Percentiles rank a stretch among this genome's conserved stretches.
Evolutionary conservation across 2,113 vertebrate genomes (phyloP).

Genomic region (Trematomus loennbergii): DNA sequence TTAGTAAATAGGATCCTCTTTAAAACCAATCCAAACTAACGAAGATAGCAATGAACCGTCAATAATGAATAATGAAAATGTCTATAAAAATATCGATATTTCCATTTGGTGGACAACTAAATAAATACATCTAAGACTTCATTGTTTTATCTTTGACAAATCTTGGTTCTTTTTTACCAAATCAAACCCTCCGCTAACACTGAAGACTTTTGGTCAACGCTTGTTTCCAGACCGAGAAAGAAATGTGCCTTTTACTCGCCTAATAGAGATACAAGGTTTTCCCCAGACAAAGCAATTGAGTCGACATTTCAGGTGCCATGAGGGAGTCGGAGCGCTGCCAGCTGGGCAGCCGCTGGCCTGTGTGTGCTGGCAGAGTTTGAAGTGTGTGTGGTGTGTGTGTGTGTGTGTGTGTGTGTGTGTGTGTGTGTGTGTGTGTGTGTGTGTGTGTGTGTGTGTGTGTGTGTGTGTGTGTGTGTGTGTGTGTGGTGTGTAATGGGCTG

Average conservation of each 20-base stretch:
- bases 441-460: conserved; percentile 26
- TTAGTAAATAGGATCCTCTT: neutral
- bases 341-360: conserved; percentile 57
- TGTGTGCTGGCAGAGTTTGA: conserved; percentile 44
- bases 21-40: neutral
- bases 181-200: neutral
- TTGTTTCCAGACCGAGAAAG: conserved; percentile 20
- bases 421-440: neutral
- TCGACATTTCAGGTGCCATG: conserved; percentile 50
- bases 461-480: no score
- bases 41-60: neutral
- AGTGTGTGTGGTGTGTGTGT: conserved; percentile 34
- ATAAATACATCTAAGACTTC: neutral
- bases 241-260: conserved; percentile 16
- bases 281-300: conserved; percentile 55
- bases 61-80: no score
- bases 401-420: conserved; percentile 10
- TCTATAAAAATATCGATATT: no score
- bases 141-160: neutral
- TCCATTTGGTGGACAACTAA: neutral
- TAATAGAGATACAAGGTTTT: conserved; percentile 55
- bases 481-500: conserved; percentile 45
- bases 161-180: neutral
- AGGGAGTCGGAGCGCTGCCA: conserved; percentile 53
- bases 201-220: neutral